Conservation (phyloP, 2,113 vertebrate genomes). For the Gnathochromis pfefferi region DNA sequence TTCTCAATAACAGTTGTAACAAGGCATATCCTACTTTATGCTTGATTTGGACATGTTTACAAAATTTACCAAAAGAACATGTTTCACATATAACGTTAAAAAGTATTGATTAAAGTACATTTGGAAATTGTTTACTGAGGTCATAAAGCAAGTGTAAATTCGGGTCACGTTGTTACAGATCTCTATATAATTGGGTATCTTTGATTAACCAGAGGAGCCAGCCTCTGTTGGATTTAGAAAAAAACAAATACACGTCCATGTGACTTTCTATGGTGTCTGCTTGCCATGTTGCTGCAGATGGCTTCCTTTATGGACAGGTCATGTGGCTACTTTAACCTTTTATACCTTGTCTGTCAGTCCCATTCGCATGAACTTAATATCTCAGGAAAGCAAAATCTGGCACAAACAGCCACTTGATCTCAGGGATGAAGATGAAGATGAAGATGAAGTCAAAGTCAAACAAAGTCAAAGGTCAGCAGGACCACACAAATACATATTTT, state of each 20-base stretch:
- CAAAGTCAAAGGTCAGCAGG: background rate
- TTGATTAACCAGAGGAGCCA: background rate
- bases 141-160: background rate
- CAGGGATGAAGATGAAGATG: background rate
- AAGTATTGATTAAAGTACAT: background rate
- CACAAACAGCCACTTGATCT: background rate
- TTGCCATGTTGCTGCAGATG: background rate
- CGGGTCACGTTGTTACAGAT: rapidly evolving
- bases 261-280: background rate
- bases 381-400: background rate
- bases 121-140: background rate
- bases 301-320: background rate
- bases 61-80: background rate
- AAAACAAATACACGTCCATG: background rate
- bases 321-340: background rate
- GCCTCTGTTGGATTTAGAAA: background rate
- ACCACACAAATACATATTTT: background rate
- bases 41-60: background rate
- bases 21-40: background rate
- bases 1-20: background rate
- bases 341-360: background rate
- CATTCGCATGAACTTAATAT: background rate
- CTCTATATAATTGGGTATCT: background rate
- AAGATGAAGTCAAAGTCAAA: background rate
- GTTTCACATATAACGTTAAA: background rate